These are phyloP conservation scores for Empidonax traillii DNA, from an alignment of 2,113 vertebrate species.

Conservation along the genomic window DNA sequence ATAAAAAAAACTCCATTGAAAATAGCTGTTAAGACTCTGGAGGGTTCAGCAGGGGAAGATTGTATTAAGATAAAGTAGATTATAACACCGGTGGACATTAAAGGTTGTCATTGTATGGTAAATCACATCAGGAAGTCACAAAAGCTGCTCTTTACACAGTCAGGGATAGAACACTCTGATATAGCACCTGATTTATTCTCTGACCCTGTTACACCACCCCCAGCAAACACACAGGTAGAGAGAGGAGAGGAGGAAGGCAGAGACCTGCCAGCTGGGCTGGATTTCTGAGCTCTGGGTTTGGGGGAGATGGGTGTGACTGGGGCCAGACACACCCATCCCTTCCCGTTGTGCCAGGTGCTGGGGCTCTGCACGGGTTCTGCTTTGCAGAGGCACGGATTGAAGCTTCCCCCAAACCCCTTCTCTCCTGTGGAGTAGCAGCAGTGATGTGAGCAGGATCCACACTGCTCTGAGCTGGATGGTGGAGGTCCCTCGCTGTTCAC, in stretches of 20 bases:
- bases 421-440: neutral
- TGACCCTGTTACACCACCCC: neutral
- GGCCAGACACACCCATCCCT: neutral
- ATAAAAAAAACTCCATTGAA: constrained; percentile 62
- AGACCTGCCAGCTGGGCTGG: neutral
- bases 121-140: constrained; percentile 62
- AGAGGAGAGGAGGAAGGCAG: neutral
- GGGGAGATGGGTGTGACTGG: neutral
- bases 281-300: neutral
- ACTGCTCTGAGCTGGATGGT: neutral
- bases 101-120: constrained; percentile 67
- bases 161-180: neutral
- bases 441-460: neutral
- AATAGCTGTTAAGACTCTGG: constrained; percentile 64
- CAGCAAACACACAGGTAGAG: neutral
- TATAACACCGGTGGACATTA: constrained; percentile 51
- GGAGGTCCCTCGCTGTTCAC: neutral
- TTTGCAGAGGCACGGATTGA: neutral
- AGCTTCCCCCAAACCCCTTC: neutral
- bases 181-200: neutral
- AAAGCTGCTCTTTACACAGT: constrained; percentile 13
- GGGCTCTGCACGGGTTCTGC: neutral
- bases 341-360: neutral
- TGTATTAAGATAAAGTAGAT: constrained; percentile 79
- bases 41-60: constrained; percentile 72